phyloP scores from a whole-genome alignment of 2,797 vertebrate species.

The Xenops minutus region DNA sequence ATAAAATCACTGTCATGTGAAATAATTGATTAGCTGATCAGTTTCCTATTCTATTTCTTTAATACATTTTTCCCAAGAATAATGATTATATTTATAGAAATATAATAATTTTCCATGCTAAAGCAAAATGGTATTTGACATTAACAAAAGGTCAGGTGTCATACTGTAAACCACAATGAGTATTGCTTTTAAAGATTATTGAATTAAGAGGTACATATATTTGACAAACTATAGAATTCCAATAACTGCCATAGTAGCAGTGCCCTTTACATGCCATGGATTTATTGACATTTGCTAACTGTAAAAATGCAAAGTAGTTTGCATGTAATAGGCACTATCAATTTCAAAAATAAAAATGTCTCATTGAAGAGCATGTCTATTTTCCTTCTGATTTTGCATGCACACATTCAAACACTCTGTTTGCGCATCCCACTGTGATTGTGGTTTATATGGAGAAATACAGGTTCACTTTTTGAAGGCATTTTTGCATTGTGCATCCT shows the following conservation, averaged over 20 bases:
- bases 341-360: slow-evolving; percentile 54
- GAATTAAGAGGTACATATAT: slow-evolving; percentile 77
- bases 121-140: slow-evolving; percentile 74
- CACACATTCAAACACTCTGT: background rate
- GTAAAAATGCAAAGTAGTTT: slow-evolving; percentile 62
- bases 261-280: slow-evolving; percentile 72
- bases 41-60: slow-evolving; percentile 51
- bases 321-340: slow-evolving; percentile 27
- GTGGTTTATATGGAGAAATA: background rate
- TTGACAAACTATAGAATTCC: slow-evolving; percentile 78
- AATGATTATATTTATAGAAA: slow-evolving; percentile 76
- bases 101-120: slow-evolving; percentile 69
- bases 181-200: slow-evolving; percentile 77
- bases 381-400: background rate
- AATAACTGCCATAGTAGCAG: slow-evolving; percentile 64
- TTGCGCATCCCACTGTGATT: background rate
- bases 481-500: background rate
- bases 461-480: background rate
- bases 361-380: background rate
- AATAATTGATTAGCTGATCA: slow-evolving; percentile 49
- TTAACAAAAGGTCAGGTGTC: slow-evolving; percentile 79
- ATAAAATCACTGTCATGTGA: slow-evolving; percentile 26
- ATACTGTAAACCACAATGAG: slow-evolving; percentile 71
- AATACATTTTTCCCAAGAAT: slow-evolving; percentile 66
- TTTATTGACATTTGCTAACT: slow-evolving; percentile 75